Percentiles rank a stretch among this genome's conserved stretches.
Evolutionary conservation across 1,140 invertebrate genomes (phyloP).

Genomic region (Hetaerina americana): DNA sequence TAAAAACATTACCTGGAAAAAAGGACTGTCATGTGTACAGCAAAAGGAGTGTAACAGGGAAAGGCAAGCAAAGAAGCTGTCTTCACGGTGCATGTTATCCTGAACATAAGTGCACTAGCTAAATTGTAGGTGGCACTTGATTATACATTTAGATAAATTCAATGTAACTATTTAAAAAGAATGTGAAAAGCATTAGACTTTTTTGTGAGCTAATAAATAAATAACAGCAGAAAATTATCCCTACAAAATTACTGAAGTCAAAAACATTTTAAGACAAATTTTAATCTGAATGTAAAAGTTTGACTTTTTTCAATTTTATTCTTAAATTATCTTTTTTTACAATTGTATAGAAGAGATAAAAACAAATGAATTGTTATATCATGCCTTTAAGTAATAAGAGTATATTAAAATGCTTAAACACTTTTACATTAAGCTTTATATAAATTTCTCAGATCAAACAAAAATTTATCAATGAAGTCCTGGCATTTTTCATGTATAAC

Average conservation of each 20-base stretch:
- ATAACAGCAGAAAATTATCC: constrained; percentile 20
- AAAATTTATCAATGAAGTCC: no score
- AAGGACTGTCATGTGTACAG: not conserved
- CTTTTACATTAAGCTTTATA: no score
- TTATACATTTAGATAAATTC: constrained; percentile 6
- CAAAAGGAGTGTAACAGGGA: not conserved
- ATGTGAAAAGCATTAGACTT: constrained; percentile 25
- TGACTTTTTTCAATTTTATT: no score
- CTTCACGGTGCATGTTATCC: not conserved
- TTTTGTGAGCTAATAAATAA: constrained; percentile 15
- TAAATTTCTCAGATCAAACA: no score
- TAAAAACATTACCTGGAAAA: no score
- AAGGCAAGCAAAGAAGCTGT: not conserved
- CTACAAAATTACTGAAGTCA: constrained; percentile 24
- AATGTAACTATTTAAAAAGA: not conserved
- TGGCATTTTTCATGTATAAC: no score
- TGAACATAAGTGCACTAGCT: not conserved
- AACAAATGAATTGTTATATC: no score
- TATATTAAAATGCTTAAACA: no score
- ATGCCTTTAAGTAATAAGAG: no score
- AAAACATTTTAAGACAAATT: constrained; percentile 34
- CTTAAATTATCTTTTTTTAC: no score
- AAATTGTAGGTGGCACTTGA: not conserved
- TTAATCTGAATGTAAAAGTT: no score
- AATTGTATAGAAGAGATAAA: no score